A percentile compares a stretch with the other conserved stretches of the same genome.
Evolutionary conservation across 2,113 vertebrate genomes (phyloP).

Genomic region (Lanius ludovicianus): DNA sequence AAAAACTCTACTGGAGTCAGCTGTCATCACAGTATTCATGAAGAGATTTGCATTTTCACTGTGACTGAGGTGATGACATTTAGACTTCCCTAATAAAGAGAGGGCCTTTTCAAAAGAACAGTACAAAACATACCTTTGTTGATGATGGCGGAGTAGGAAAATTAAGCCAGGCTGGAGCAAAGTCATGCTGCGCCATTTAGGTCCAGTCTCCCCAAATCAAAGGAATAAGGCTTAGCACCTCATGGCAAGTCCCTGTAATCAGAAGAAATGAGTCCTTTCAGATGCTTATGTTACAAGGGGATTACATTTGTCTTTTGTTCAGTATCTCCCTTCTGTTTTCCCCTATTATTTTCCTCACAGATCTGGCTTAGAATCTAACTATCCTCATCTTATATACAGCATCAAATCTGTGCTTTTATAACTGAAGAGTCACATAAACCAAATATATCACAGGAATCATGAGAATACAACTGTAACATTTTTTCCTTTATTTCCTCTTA

Average conservation of each 20-base stretch:
- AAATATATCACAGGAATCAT: neutral
- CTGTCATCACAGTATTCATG: neutral
- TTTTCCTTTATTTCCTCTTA: neutral
- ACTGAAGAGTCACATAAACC: neutral
- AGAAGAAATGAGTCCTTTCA: slow-evolving; percentile 24
- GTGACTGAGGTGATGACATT: neutral
- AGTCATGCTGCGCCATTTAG: slow-evolving; percentile 90
- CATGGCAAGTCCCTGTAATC: slow-evolving; percentile 76
- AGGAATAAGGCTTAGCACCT: slow-evolving; percentile 81
- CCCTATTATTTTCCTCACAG: neutral
- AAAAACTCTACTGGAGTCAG: neutral
- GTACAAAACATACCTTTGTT: slow-evolving; percentile 72
- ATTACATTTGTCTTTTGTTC: neutral
- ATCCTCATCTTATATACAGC: neutral
- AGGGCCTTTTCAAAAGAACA: neutral
- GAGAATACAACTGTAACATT: neutral
- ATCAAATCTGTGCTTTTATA: neutral
- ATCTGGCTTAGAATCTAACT: neutral
- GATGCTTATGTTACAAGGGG: neutral
- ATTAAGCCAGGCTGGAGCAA: slow-evolving; percentile 88
- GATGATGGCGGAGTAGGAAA: slow-evolving; percentile 82
- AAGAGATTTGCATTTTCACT: neutral
- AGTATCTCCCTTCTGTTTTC: neutral
- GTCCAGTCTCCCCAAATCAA: slow-evolving; percentile 73
- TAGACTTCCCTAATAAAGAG: neutral